Evolutionary conservation across 2,888 invertebrate genomes (phyloP).

Genomic region (Trichopoda pennipes): DNA sequence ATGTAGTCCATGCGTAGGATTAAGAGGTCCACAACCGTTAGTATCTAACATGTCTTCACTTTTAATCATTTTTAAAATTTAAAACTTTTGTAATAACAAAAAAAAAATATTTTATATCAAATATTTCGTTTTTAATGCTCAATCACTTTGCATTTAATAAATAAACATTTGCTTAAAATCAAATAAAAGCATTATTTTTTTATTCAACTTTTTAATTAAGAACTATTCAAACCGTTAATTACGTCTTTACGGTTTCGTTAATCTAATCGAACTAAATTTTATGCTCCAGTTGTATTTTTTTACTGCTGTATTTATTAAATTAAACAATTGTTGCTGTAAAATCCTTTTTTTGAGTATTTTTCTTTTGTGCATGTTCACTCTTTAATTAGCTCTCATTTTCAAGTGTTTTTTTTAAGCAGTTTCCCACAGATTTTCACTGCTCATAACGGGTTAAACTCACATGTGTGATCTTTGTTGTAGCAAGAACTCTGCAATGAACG

Average conservation of each 20-base stretch:
- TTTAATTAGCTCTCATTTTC: constrained; percentile 58
- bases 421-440: not conserved
- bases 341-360: constrained; percentile 70
- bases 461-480: constrained; percentile 8
- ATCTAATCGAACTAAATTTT: constrained; percentile 74
- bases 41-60: constrained; percentile 78
- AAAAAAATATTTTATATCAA: constrained; percentile 9
- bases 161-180: constrained; percentile 12
- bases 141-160: constrained; percentile 18
- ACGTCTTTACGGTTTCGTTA: constrained; percentile 73
- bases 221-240: constrained; percentile 43
- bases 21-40: constrained; percentile 65
- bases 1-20: constrained; percentile 65
- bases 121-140: constrained; percentile 13
- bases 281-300: constrained; percentile 71
- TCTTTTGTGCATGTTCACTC: constrained; percentile 39
- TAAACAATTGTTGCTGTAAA: constrained; percentile 59
- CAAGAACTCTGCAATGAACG: not conserved
- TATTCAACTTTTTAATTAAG: not conserved
- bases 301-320: constrained; percentile 62
- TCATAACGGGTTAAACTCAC: constrained; percentile 56
- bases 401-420: constrained; percentile 9
- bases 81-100: constrained; percentile 22
- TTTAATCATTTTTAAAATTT: constrained; percentile 75
- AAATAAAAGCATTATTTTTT: not conserved